Percentiles rank a stretch among this genome's conserved stretches.
These are phyloP conservation scores for Periophthalmus magnuspinnatus DNA, from an alignment of 2,797 vertebrate species.

Conservation along the genomic window DNA sequence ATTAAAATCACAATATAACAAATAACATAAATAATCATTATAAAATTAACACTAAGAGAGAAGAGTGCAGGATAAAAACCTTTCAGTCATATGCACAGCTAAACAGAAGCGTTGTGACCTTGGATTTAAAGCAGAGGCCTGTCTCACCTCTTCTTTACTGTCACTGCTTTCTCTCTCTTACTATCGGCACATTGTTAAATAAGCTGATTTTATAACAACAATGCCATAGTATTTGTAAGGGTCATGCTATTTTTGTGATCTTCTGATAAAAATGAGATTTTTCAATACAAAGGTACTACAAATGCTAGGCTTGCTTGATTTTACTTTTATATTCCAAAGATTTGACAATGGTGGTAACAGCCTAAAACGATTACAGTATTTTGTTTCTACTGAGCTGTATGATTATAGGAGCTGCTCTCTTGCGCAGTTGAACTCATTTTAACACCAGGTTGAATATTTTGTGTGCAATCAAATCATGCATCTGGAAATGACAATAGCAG, in stretches of 20 bases:
- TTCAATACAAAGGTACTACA: not conserved
- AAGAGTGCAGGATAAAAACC: no score
- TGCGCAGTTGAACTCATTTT: slow-evolving; percentile 11
- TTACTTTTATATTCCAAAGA: not conserved
- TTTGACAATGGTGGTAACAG: not conserved
- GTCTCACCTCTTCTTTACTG: no score
- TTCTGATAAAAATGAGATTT: not conserved
- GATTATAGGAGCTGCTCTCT: not conserved
- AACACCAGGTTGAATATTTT: slow-evolving; percentile 8
- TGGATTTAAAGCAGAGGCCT: no score
- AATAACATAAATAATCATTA: no score
- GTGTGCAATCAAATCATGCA: slow-evolving; percentile 14
- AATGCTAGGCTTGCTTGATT: not conserved
- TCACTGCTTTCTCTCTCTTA: no score
- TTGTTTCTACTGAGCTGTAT: slow-evolving; percentile 3
- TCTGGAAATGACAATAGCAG: slow-evolving; percentile 15
- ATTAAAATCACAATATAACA: no score
- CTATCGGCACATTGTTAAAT: no score
- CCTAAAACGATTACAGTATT: not conserved
- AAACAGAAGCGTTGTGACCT: no score
- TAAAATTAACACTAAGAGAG: no score
- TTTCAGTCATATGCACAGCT: no score
- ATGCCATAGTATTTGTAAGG: not conserved
- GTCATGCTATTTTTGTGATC: not conserved
- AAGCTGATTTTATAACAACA: no score